phyloP scores from a whole-genome alignment of 2,113 vertebrate species.

The Lophotis ruficrista region DNA sequence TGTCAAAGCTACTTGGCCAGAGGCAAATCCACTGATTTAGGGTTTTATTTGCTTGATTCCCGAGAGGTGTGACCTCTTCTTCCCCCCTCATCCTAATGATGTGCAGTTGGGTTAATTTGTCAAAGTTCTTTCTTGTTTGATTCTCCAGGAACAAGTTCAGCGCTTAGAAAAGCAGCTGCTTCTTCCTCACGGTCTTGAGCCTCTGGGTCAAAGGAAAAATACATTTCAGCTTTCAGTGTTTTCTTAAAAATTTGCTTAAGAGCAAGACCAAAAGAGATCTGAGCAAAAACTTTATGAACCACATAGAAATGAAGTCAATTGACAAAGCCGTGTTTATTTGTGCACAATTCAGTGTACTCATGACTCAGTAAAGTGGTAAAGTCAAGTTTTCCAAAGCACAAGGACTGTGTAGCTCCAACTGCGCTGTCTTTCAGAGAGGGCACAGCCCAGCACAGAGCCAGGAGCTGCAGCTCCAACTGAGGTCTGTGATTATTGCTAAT shows the following conservation, averaged over 20 bases:
- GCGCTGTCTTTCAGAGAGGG: not conserved
- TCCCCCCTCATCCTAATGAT: not conserved
- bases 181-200: not conserved
- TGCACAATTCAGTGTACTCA: not conserved
- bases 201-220: not conserved
- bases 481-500: not conserved
- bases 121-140: not conserved
- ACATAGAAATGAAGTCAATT: not conserved
- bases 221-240: not conserved
- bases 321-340: not conserved
- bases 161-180: not conserved
- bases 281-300: not conserved
- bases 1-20: not conserved
- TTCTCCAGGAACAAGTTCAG: not conserved
- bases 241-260: not conserved
- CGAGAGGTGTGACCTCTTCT: not conserved
- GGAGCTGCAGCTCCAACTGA: not conserved
- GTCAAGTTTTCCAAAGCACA: not conserved
- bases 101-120: not conserved
- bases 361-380: not conserved
- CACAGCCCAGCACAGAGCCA: not conserved
- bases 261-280: not conserved
- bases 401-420: not conserved
- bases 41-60: not conserved
- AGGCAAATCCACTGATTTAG: not conserved